phyloP scores from a whole-genome alignment of 2,888 invertebrate genomes.

The Chorisops tibialis region DNA sequence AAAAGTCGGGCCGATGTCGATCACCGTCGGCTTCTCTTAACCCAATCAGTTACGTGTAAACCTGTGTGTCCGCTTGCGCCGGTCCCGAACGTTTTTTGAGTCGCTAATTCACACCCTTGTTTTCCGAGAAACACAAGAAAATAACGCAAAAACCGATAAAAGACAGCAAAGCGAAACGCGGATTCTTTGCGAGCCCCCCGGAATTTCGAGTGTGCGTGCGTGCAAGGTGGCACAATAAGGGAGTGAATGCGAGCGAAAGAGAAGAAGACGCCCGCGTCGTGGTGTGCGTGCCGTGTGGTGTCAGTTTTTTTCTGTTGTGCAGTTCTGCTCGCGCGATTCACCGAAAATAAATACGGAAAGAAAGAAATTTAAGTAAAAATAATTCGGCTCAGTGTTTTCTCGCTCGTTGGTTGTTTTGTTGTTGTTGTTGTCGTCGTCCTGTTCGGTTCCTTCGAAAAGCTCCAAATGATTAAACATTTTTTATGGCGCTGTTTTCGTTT shows the following conservation, averaged over 20 bases:
- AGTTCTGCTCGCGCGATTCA: too few relatives aligned
- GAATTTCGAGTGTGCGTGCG: constrained; percentile 37
- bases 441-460: constrained; percentile 1
- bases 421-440: neutral
- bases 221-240: constrained; percentile 7
- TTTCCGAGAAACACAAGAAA: neutral
- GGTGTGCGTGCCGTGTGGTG: too few relatives aligned
- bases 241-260: neutral
- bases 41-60: constrained; percentile 2
- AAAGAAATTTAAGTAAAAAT: neutral
- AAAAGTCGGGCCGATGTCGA: constrained; percentile 20
- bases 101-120: too few relatives aligned
- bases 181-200: constrained; percentile 33
- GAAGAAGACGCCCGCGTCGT: neutral
- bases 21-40: constrained; percentile 8
- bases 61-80: neutral
- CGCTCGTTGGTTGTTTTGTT: neutral
- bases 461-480: constrained; percentile 63
- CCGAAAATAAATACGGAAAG: too few relatives aligned
- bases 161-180: constrained; percentile 21
- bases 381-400: neutral
- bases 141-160: neutral
- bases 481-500: constrained; percentile 74
- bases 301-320: too few relatives aligned
- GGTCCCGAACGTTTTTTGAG: too few relatives aligned